A percentile compares a stretch with the other conserved stretches of the same genome.
phyloP scores from a whole-genome alignment of 1,140 invertebrate genomes.

The Aphelinus atriplicis region DNA sequence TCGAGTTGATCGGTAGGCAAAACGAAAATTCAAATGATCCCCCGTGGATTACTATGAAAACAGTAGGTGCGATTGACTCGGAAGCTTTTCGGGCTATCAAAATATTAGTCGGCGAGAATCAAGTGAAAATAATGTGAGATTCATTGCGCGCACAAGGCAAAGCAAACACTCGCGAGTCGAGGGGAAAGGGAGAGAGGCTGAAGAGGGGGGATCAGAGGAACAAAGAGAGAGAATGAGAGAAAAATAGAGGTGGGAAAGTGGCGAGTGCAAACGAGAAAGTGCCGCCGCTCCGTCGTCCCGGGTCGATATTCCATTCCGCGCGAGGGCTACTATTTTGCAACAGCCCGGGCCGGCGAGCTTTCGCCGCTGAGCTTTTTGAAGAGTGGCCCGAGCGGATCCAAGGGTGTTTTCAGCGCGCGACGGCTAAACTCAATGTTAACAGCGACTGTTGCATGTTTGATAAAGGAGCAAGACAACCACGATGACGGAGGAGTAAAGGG shows the following conservation, averaged over 20 bases:
- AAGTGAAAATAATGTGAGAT: too few species aligned
- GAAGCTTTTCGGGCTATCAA: too few species aligned
- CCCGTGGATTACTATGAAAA: too few species aligned
- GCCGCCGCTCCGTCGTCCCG: not conserved
- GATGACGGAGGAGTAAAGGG: too few species aligned
- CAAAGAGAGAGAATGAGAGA: not conserved
- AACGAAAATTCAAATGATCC: too few species aligned
- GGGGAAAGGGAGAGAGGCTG: not conserved
- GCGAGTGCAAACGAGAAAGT: constrained; percentile 10
- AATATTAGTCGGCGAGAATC: too few species aligned
- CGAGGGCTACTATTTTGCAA: constrained; percentile 19
- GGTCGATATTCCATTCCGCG: constrained; percentile 29
- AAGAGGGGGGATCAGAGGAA: too few species aligned
- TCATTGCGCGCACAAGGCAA: not conserved
- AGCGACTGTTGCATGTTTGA: constrained; percentile 8
- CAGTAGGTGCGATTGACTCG: too few species aligned
- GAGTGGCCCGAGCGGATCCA: not conserved
- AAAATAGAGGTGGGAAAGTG: not conserved
- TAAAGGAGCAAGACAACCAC: not conserved
- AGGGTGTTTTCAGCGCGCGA: constrained; percentile 7
- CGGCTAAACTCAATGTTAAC: constrained; percentile 8
- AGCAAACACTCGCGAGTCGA: not conserved
- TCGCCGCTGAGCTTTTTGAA: not conserved
- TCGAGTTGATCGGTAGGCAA: too few species aligned
- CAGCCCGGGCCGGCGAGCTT: not conserved